Base-by-base conservation (phyloP, 2,113 vertebrate genomes). In the Todiramphus saurophagus region DNA sequence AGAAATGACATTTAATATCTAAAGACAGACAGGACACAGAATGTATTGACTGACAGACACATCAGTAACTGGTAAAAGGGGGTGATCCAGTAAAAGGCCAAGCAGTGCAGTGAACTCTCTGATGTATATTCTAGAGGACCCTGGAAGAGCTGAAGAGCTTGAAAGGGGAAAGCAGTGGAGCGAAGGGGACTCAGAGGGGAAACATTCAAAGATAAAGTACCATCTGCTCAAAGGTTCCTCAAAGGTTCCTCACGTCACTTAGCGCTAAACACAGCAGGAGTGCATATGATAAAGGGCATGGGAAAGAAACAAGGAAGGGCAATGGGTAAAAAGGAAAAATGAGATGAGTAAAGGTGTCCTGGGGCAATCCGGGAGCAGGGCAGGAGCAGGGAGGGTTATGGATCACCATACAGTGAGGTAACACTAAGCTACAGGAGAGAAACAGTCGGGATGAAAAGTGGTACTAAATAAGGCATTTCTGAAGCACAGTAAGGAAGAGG, bases 191-290 rank as follows among this genome's bases (percentile, higher is more conserved):
- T 95, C 96, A 84, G 91, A 96, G 85, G 96, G 91, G 91, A 95
- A 97, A 96, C 95, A 95, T 94, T 95, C 62, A 92, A 93, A 95
- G 94, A 96, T 92, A 93, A 96, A 96, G 92, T 87, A 51, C 95
- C 96, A 97, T 97, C 96, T 96, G 97, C 96, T 96, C 94, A 93
- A 93, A 96, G 96, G 93, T 95, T 96, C 96, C 96, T 96, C 93
- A 94, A 92, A 95, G 97, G 94, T 94, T 96, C 94, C 80, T 95
- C 89, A 67, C 56, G 74, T 97, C 96, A 92, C 88, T 88, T 85
- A 83, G 58, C 59, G 74, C 96, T 93, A 67, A 87, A 91, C 87
- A 60, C 95, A 96, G 91, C 70, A 56, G 76, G 77, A 93, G 81
- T 63, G 90, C 50, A 6, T 13, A 70, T 25, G 88, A 93, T 93